Base-by-base conservation (phyloP, 2,113 vertebrate species). In the Piliocolobus tephrosceles region DNA sequence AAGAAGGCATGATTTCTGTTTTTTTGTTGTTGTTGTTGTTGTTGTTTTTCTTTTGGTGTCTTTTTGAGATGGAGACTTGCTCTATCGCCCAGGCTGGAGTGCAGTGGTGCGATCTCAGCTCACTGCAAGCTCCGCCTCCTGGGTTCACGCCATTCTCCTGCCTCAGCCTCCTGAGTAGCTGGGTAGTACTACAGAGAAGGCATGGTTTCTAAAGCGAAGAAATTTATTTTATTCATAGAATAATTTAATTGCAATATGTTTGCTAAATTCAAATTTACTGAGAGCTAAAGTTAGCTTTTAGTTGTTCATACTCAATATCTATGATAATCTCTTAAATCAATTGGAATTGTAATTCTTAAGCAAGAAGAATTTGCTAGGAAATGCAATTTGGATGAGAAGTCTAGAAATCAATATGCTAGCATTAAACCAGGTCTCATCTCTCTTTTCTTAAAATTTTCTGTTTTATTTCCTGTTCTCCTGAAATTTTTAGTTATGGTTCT, bases 361-460 rank as follows among this genome's bases (percentile, higher is more conserved):
- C 30, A 85, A 64, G 66, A 61, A 83, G 38, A 32, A 14, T 89
- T 97, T 93, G 5, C 58, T 80, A 58, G 88, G 64, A 96, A 94
- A 95, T 55, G 40, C 30, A 72, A 47, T 94, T 94, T 75, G 64
- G 82, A 61, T 70, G 75, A 90, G 58, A 86, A 64, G 11, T 75
- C 58, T 95, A 88, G 84, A 96, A 97, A 96, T 91, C 52, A 87
- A n/a, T 92, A 78, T 70, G 27, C 10, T 66, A 83, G 55, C 73
- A 64, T 92, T 88, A 64, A 90, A 32, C 22, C 5, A 64, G 78
- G 12, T 92, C n/a, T 91, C 30, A 14, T 80, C 40, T 78, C 43
- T 85, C 20, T 88, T 68, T 86, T 4, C 32, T 93, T 72, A 66
- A 35, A 75, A 66, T 97, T 64, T 95, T 94, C 43, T 89, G 27